phyloP scores from a whole-genome alignment of 2,888 invertebrate genomes.

The Machimus atricapillus region DNA sequence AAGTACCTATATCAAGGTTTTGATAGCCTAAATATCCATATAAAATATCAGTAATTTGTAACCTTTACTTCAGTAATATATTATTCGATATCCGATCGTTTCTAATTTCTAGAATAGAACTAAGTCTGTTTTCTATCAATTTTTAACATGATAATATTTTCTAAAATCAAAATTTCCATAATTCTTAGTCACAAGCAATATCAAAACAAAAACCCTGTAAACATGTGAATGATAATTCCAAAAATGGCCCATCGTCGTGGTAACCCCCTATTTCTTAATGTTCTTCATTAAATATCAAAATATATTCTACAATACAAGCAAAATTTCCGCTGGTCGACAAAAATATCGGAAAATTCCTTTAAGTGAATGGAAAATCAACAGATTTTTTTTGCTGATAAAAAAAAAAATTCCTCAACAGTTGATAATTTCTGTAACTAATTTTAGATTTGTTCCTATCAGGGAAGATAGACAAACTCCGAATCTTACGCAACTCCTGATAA shows the following conservation, averaged over 20 bases:
- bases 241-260: neutral
- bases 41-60: too few species aligned
- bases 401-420: neutral
- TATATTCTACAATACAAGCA: neutral
- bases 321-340: neutral
- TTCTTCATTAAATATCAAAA: neutral
- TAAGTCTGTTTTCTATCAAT: too few species aligned
- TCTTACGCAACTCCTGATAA: neutral
- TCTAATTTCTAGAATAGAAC: too few species aligned
- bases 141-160: neutral
- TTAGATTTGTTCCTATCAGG: neutral
- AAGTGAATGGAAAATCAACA: neutral
- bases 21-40: too few species aligned
- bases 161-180: neutral
- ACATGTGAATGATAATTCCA: neutral
- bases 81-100: too few species aligned
- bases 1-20: neutral
- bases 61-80: too few species aligned
- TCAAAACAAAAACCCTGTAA: neutral
- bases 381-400: neutral
- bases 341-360: neutral
- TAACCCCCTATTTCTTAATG: neutral
- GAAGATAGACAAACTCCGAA: neutral
- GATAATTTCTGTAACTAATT: neutral
- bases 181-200: neutral